A percentile compares a stretch with the other conserved stretches of the same genome.
These are phyloP conservation scores for Corythoichthys intestinalis DNA, from an alignment of 2,113 vertebrate species.

Conservation along the genomic window DNA sequence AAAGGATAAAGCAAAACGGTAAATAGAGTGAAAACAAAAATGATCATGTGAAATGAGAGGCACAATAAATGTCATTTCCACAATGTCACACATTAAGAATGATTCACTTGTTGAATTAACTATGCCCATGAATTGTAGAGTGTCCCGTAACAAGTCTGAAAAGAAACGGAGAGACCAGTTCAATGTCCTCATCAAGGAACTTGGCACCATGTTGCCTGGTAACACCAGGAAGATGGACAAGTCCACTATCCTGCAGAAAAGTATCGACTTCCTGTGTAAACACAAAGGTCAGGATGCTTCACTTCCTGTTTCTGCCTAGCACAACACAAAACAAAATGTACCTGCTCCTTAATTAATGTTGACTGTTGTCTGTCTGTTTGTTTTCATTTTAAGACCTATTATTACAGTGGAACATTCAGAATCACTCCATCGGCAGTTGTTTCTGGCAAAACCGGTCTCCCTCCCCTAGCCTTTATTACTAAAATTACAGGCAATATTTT, in stretches of 20 bases:
- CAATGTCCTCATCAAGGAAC: slow-evolving; percentile 99
- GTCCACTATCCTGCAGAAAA: slow-evolving; percentile 97
- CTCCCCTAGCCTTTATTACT: background rate
- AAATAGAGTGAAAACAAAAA: slow-evolving; percentile 7
- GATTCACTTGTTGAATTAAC: background rate
- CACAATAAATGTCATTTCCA: background rate
- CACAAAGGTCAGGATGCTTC: slow-evolving; percentile 84
- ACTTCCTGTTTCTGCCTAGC: slow-evolving; percentile 30
- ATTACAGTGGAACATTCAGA: background rate
- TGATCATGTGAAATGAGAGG: background rate
- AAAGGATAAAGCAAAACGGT: slow-evolving; percentile 98
- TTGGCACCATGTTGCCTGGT: slow-evolving; percentile 97
- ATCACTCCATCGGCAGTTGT: background rate
- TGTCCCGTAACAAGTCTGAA: slow-evolving; percentile 98
- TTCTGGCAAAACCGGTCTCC: background rate
- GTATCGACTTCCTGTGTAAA: slow-evolving; percentile 98
- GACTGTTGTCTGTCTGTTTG: slow-evolving; percentile 15
- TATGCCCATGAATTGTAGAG: slow-evolving; percentile 64
- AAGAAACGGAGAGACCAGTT: slow-evolving; percentile 99
- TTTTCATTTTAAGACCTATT: slow-evolving; percentile 9
- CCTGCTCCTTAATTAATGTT: slow-evolving; percentile 15
- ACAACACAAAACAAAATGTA: background rate
- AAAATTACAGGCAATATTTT: background rate
- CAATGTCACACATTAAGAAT: background rate
- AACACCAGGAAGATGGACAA: slow-evolving; percentile 99